Percentiles rank a stretch among this genome's conserved stretches.
Conservation (phyloP, 2,113 vertebrate species). For the Hippocampus zosterae region DNA sequence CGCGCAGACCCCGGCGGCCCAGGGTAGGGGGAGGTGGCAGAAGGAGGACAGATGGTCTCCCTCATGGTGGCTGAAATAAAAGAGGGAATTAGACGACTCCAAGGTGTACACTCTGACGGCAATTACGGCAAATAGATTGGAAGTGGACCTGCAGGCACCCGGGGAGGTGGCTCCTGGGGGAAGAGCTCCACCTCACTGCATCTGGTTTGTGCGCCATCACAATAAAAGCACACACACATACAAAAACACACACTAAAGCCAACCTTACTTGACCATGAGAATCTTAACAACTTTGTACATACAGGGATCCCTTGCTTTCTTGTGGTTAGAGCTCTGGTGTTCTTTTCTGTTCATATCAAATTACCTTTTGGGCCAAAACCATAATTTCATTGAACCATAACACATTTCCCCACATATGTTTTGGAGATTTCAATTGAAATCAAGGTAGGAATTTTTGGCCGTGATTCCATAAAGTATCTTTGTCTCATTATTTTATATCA, state of each 20-base stretch:
- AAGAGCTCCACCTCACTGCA: slow-evolving; percentile 84
- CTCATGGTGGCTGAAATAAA: slow-evolving; percentile 97
- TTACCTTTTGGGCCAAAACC: no score
- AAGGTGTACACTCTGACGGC: slow-evolving; percentile 93
- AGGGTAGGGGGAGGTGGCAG: slow-evolving; percentile 59
- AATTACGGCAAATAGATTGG: slow-evolving; percentile 99
- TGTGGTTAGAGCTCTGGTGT: not conserved
- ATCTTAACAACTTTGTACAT: slow-evolving; percentile 10
- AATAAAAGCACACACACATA: slow-evolving; percentile 37
- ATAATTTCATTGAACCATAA: no score
- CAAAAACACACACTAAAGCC: slow-evolving; percentile 25
- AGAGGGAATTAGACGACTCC: slow-evolving; percentile 94
- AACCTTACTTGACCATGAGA: slow-evolving; percentile 44
- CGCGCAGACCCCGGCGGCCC: slow-evolving; percentile 45
- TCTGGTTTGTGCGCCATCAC: slow-evolving; percentile 80
- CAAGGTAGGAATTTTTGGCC: no score
- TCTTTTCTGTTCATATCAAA: no score
- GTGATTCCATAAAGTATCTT: no score
- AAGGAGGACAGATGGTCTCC: slow-evolving; percentile 93
- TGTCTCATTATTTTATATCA: no score
- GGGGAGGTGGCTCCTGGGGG: slow-evolving; percentile 77
- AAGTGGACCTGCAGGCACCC: slow-evolving; percentile 82
- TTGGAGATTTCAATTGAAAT: no score
- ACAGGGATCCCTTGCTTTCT: not conserved
- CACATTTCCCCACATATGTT: no score